A percentile compares a stretch with the other conserved stretches of the same genome.
phyloP scores from a whole-genome alignment of 2,888 invertebrate species.

The Agrilus mali region DNA sequence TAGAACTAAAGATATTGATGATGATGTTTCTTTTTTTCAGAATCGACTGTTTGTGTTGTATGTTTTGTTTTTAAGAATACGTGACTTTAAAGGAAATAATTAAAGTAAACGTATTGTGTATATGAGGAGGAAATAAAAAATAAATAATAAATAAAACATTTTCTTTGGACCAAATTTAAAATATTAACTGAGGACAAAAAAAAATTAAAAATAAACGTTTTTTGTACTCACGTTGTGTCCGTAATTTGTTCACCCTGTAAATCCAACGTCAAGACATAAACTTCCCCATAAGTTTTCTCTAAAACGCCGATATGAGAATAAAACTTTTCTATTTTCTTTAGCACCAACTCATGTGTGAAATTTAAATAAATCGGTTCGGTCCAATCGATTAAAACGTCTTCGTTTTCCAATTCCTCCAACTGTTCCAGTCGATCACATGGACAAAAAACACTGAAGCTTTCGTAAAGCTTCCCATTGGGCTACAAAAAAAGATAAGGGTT shows the following conservation, averaged over 20 bases:
- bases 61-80: no score
- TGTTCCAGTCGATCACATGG: slow-evolving; percentile 63
- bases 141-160: no score
- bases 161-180: no score
- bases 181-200: no score
- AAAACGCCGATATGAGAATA: slow-evolving; percentile 47
- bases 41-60: no score
- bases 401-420: slow-evolving; percentile 58
- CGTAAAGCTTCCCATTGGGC: slow-evolving; percentile 70
- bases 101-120: no score
- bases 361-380: slow-evolving; percentile 71
- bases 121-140: no score
- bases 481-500: slow-evolving; percentile 32
- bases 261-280: slow-evolving; percentile 46
- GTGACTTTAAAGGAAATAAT: no score
- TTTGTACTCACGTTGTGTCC: no score
- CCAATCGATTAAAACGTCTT: slow-evolving; percentile 70
- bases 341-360: slow-evolving; percentile 71
- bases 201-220: no score
- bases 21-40: no score
- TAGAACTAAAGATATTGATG: neutral
- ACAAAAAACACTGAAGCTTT: slow-evolving; percentile 77
- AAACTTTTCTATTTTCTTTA: slow-evolving; percentile 63
- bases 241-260: no score
- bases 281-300: slow-evolving; percentile 70